Evolutionary conservation across 2,888 invertebrate species (phyloP), one percentile per base, ranked within the genome.

Genomic region (Drosophila dives): DNA sequence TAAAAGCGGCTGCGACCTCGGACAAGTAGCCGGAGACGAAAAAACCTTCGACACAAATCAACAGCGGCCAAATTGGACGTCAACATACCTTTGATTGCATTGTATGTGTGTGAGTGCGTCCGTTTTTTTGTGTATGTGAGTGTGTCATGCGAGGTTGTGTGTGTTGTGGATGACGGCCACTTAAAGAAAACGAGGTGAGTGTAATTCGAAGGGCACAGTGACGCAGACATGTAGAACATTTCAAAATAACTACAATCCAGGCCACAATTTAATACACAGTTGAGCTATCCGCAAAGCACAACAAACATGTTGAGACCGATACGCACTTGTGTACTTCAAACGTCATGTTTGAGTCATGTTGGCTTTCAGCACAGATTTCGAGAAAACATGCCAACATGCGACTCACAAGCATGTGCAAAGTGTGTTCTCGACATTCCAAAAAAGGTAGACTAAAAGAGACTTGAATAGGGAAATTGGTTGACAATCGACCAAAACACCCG

Each of bases 21-120:
- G 64, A 66, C 61, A 67, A 51, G 49, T 32, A 45, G 59, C 40
- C 67, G n/a, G 40, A 33, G 48, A 23, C 11, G 50, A 58, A 72
- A 75, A 68, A 63, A 73, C 45, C 60, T 45, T 67, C 77, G 77
- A 81, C 83, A 83, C 84, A 86, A 86, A 86, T 86, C 84, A 83
- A 83, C 75, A 77, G 73, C 86, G 67, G 70, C 84, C 69, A 86
- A 84, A 84, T 84, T 86, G 86, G 84, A 84, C 86, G 83, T 83
- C 83, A 86, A 84, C 86, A 81, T 81, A 81, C 75, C 84, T 81
- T 81, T 86, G 83, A 86, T 83, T 83, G 83, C 64, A 56, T 59
- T 64, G 78, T 53, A 15, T 45, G 8, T 23, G 45, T 45, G 23
- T 45, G 23, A 23, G 23, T 45, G 15, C 23, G 20, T 23, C 66